These are phyloP conservation scores for Phyto melanocephala DNA, from an alignment of 2,888 invertebrate species.

Conservation along the genomic window DNA sequence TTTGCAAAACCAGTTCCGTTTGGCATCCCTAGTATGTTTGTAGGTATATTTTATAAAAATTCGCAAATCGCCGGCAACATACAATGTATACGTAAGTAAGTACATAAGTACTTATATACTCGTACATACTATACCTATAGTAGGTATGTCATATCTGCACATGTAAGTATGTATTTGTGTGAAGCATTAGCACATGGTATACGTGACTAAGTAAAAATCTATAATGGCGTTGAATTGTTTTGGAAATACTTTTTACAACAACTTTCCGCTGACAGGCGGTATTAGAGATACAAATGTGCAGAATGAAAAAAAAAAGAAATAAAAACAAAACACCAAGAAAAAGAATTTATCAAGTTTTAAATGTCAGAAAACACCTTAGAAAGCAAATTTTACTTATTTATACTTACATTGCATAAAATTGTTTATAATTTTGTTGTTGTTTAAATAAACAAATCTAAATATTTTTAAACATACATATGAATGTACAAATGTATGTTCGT, in stretches of 20 bases:
- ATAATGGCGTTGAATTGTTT: conserved; percentile 58
- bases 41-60: too few relatives aligned
- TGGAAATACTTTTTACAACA: conserved; percentile 26
- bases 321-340: neutral
- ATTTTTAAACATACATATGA: too few relatives aligned
- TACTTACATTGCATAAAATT: neutral
- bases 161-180: neutral
- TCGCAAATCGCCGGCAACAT: too few relatives aligned
- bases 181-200: conserved; percentile 38
- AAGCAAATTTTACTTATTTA: conserved; percentile 7
- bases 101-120: too few relatives aligned
- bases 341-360: conserved; percentile 35
- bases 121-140: too few relatives aligned
- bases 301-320: conserved; percentile 10
- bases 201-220: conserved; percentile 58
- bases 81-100: too few relatives aligned
- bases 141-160: too few relatives aligned
- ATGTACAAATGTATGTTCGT: too few relatives aligned
- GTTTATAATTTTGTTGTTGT: neutral
- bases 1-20: too few relatives aligned
- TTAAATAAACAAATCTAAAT: neutral
- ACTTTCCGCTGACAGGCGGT: neutral
- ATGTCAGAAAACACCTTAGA: conserved; percentile 2
- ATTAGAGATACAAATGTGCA: conserved; percentile 24
- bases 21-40: too few relatives aligned